Conservation (phyloP, 2,888 invertebrate species). For the Eucriotettix oculatus region DNA sequence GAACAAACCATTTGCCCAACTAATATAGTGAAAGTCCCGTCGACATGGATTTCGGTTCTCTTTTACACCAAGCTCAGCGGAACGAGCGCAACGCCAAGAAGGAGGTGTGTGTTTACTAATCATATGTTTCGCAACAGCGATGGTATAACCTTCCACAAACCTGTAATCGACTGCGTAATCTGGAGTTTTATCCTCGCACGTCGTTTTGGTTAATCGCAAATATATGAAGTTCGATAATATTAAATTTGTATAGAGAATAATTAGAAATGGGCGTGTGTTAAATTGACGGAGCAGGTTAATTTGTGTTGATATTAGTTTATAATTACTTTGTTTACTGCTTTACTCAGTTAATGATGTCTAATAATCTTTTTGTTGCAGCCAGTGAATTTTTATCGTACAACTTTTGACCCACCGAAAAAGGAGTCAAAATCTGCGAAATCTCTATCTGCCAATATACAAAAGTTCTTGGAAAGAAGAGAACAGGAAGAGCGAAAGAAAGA, state of each 20-base stretch:
- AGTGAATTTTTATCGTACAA: constrained; percentile 52
- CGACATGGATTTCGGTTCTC: constrained; percentile 42
- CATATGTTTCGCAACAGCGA: neutral
- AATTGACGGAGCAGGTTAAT: too few relatives aligned
- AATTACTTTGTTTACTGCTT: too few relatives aligned
- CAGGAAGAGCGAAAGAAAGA: constrained; percentile 55
- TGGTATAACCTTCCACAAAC: too few relatives aligned
- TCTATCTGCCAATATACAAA: constrained; percentile 64
- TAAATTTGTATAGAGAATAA: too few relatives aligned
- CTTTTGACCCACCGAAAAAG: constrained; percentile 69
- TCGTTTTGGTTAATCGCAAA: too few relatives aligned
- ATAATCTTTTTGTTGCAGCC: constrained; percentile 1
- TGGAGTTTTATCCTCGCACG: too few relatives aligned
- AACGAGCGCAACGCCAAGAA: constrained; percentile 29
- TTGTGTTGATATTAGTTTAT: too few relatives aligned
- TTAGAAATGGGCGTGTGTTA: too few relatives aligned
- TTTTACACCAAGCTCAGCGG: constrained; percentile 42
- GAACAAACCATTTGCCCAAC: too few relatives aligned
- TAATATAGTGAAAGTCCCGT: neutral
- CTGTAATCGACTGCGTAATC: too few relatives aligned
- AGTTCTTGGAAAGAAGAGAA: constrained; percentile 66
- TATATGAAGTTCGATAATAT: too few relatives aligned
- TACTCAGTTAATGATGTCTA: neutral
- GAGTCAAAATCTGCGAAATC: constrained; percentile 31
- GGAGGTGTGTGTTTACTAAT: constrained; percentile 14